Conservation (phyloP, 35 echinoderm and acorn worm species). For the Lytechinus pictus region DNA sequence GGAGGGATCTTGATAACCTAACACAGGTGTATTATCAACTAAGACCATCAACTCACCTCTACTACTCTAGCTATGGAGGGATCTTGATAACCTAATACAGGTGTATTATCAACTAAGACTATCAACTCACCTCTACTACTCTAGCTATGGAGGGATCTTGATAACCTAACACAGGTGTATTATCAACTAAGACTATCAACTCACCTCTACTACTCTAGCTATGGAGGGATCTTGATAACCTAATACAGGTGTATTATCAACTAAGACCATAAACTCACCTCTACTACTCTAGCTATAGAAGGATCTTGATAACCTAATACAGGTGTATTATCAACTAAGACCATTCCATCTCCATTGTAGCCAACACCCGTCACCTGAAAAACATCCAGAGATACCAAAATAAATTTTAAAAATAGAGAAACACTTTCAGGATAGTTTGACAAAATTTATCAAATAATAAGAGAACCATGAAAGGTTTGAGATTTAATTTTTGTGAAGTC, state of each 20-base stretch:
- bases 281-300: constrained; percentile 82
- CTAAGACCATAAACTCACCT: constrained; percentile 64
- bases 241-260: constrained; percentile 53
- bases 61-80: constrained; percentile 84
- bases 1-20: constrained; percentile 66
- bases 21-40: constrained; percentile 53
- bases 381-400: neutral
- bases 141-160: constrained; percentile 76
- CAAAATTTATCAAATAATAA: too few relatives aligned
- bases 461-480: too few relatives aligned
- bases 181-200: constrained; percentile 52
- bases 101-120: constrained; percentile 59
- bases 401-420: too few relatives aligned
- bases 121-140: constrained; percentile 74
- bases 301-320: constrained; percentile 60
- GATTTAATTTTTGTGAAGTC: too few relatives aligned
- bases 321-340: constrained; percentile 58
- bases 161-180: constrained; percentile 55
- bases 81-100: constrained; percentile 53
- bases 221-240: constrained; percentile 76
- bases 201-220: constrained; percentile 82
- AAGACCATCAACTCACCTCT: constrained; percentile 69
- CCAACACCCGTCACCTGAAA: constrained; percentile 92
- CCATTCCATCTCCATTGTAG: constrained; percentile 78
- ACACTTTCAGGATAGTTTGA: too few relatives aligned